Evolutionary conservation across 2,797 vertebrate species (phyloP).

Genomic region (Semaprochilodus insignis): DNA sequence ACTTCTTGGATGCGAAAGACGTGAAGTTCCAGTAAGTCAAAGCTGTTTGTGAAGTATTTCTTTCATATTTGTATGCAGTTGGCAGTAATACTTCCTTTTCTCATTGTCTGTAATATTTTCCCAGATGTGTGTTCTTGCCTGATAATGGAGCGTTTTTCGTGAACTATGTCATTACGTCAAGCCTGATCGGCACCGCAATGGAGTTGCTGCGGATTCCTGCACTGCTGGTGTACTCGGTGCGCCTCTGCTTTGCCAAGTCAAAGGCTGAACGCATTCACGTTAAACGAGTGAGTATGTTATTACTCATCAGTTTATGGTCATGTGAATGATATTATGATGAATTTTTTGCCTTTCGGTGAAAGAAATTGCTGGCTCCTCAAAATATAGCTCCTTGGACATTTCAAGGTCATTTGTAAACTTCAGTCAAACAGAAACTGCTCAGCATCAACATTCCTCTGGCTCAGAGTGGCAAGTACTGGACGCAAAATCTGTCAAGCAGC

Average conservation of each 20-base stretch:
- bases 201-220: conserved; percentile 92
- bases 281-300: conserved; percentile 82
- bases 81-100: neutral
- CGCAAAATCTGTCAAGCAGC: neutral
- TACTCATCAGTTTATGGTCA: neutral
- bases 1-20: conserved; percentile 88
- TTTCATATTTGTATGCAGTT: neutral
- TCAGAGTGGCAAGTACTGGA: neutral
- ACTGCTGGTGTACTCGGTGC: conserved; percentile 85
- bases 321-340: neutral
- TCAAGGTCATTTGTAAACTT: neutral
- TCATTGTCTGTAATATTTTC: conserved; percentile 1
- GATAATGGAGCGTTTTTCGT: conserved; percentile 97
- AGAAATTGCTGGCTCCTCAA: neutral
- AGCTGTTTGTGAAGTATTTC: neutral
- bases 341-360: neutral
- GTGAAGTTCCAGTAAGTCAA: conserved; percentile 94
- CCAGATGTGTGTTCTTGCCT: conserved; percentile 95
- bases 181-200: conserved; percentile 92
- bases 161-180: conserved; percentile 94
- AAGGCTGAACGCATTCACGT: conserved; percentile 93
- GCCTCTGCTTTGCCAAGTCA: conserved; percentile 92
- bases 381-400: neutral
- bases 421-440: neutral
- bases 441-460: neutral